Evolutionary conservation across 92 coral and sea anemone genomes (phyloP).

Genomic region (Porites lobata): DNA sequence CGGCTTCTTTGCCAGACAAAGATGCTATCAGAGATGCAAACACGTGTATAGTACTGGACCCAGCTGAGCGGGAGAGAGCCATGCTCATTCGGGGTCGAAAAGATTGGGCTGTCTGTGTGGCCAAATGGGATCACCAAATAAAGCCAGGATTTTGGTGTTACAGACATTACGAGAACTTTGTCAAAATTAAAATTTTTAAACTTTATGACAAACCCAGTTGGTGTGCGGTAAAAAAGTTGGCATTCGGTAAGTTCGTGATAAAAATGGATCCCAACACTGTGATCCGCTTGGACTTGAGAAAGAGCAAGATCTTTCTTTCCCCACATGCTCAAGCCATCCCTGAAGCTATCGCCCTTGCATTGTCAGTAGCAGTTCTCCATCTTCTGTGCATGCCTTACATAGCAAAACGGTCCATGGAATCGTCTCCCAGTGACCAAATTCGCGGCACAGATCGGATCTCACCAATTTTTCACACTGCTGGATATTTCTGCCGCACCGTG

Average conservation of each 20-base stretch:
- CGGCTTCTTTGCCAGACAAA: conserved; percentile 47
- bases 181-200: conserved; percentile 3
- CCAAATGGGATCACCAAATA: conserved; percentile 50
- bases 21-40: conserved; percentile 23
- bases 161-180: not conserved
- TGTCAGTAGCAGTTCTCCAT: conserved; percentile 63
- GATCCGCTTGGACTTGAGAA: conserved; percentile 15
- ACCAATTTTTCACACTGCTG: conserved; percentile 47
- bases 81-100: conserved; percentile 67
- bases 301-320: conserved; percentile 34
- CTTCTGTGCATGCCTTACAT: conserved; percentile 70
- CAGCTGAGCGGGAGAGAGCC: conserved; percentile 56
- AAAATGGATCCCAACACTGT: conserved; percentile 16
- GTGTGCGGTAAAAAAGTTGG: conserved; percentile 59
- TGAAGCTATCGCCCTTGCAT: conserved; percentile 54
- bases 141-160: not conserved
- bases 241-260: conserved; percentile 27
- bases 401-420: conserved; percentile 45
- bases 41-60: conserved; percentile 24
- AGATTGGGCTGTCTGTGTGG: conserved; percentile 68
- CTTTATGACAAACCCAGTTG: conserved; percentile 36
- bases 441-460: not conserved
- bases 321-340: conserved; percentile 57
- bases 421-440: conserved; percentile 46
- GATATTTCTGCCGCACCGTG: conserved; percentile 59